Percentiles rank a stretch among this genome's conserved stretches.
These are phyloP conservation scores for Gymnopithys bicolor DNA, from an alignment of 2,797 vertebrate genomes.

Conservation along the genomic window DNA sequence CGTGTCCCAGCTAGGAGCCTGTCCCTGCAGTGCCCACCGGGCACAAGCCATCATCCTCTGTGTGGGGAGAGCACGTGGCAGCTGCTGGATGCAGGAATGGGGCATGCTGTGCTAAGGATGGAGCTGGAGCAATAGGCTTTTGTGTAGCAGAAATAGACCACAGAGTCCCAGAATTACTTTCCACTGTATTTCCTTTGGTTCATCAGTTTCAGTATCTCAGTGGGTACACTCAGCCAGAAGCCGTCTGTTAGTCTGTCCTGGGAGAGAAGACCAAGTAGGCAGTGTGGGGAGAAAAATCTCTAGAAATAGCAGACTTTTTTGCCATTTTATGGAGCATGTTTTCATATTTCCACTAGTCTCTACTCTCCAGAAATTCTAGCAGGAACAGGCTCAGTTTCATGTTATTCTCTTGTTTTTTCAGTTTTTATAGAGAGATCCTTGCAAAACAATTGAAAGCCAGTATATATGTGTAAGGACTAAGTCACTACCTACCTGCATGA, in stretches of 20 bases:
- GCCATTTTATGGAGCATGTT: not conserved
- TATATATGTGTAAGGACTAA: not conserved
- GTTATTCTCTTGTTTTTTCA: not conserved
- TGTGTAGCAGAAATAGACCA: constrained; percentile 37
- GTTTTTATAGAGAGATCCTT: not conserved
- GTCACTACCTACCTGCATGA: not conserved
- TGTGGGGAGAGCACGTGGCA: constrained; percentile 25
- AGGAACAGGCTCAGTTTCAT: not conserved
- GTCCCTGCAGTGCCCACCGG: not conserved
- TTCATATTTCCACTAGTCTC: not conserved
- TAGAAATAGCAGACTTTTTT: not conserved
- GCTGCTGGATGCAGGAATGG: constrained; percentile 23
- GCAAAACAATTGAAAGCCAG: not conserved
- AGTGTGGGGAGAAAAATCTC: not conserved
- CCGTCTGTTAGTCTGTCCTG: constrained; percentile 27
- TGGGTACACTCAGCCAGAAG: constrained; percentile 35
- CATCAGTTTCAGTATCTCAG: constrained; percentile 15
- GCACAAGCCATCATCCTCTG: not conserved
- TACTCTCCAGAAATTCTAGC: not conserved
- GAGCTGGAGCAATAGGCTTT: constrained; percentile 48
- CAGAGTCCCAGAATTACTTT: constrained; percentile 48
- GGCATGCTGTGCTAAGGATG: not conserved
- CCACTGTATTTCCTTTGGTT: constrained; percentile 50
- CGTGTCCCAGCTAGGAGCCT: not conserved
- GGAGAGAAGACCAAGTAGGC: not conserved